Evolutionary conservation across 2,797 vertebrate species (phyloP).

Genomic region (Myotis myotis): DNA sequence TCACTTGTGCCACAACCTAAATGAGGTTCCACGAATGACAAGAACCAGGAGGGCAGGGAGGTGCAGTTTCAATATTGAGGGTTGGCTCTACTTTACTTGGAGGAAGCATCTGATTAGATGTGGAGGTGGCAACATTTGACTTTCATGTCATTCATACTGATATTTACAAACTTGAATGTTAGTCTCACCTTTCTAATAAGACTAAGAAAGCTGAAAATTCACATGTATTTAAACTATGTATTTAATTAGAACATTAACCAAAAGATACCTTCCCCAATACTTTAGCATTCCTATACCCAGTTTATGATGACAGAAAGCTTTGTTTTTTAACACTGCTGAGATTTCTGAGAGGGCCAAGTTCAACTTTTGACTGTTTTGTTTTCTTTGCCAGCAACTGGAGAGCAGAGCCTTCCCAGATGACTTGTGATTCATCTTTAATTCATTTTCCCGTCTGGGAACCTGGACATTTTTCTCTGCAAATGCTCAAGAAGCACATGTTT

Average conservation of each 20-base stretch:
- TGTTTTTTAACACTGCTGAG: slow-evolving; percentile 16
- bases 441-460: slow-evolving; percentile 59
- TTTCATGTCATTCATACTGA: too few species aligned
- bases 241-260: slow-evolving; percentile 29
- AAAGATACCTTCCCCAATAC: background rate
- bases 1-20: background rate
- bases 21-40: background rate
- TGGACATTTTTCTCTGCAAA: slow-evolving; percentile 57
- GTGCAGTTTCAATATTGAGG: background rate
- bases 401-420: slow-evolving; percentile 56
- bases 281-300: background rate
- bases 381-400: slow-evolving; percentile 38
- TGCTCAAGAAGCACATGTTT: slow-evolving; percentile 44
- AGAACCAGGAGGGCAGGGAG: background rate
- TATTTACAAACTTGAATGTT: background rate
- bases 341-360: slow-evolving; percentile 41
- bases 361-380: slow-evolving; percentile 60
- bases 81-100: background rate
- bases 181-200: background rate
- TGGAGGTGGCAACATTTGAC: background rate
- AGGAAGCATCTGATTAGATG: background rate
- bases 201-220: background rate
- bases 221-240: background rate
- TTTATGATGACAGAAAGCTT: background rate
- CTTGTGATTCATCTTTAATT: slow-evolving; percentile 62